phyloP scores from a whole-genome alignment of 2,113 vertebrate genomes.

The Microtus ochrogaster region DNA sequence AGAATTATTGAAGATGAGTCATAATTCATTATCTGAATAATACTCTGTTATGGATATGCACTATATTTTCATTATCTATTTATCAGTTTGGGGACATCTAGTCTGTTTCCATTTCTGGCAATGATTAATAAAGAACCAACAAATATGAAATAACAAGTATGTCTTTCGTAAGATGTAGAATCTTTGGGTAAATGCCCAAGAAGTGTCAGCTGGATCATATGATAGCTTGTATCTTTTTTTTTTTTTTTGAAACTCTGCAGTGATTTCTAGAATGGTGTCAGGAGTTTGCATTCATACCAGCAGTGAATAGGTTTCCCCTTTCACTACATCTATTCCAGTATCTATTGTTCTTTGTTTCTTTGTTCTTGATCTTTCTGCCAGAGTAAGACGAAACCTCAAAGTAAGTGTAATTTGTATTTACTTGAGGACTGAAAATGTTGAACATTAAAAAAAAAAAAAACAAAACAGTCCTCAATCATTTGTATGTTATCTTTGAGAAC shows the following conservation, averaged over 20 bases:
- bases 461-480: too few species aligned
- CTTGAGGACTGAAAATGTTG: too few species aligned
- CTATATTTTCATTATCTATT: neutral
- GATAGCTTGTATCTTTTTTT: neutral
- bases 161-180: neutral
- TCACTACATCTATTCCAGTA: neutral
- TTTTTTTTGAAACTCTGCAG: neutral
- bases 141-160: neutral
- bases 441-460: too few species aligned
- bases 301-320: neutral
- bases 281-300: neutral
- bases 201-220: neutral
- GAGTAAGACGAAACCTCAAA: too few species aligned
- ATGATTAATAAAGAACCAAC: neutral
- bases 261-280: neutral
- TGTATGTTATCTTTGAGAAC: too few species aligned
- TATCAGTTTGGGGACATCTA: neutral
- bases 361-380: too few species aligned
- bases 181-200: neutral
- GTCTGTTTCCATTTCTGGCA: neutral
- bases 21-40: neutral
- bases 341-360: too few species aligned
- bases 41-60: neutral
- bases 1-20: neutral
- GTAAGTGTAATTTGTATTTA: too few species aligned